Evolutionary conservation across 2,113 vertebrate genomes (phyloP), one percentile per base, ranked within the genome.

Genomic region (Tenrec ecaudatus): DNA sequence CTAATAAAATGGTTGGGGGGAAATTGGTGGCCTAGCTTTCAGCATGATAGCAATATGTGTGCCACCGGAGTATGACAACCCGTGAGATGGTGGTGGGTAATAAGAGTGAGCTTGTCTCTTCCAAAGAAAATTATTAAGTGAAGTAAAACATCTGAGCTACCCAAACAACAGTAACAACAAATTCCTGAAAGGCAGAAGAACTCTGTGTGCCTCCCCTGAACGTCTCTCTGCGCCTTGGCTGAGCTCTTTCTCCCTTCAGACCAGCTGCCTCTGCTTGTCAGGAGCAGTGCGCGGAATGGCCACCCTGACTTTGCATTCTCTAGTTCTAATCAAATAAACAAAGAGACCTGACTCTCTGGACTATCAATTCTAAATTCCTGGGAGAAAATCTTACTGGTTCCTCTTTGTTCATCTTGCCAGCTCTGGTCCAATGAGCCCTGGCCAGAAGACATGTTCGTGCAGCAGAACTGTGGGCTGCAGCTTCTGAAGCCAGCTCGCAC

Each of bases 291-390:
- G 69, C 69, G 38, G 91, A 83, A 91, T 86, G 22, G 38, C 40
- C 33, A 58, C 27, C 16, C 1, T 90, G 75, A 92, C 68, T 64
- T 82, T 89, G 27, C n/a, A 71, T 66, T 36, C 82, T 75, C 57
- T 2, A 85, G 25, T 87, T 86, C 31, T 57, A 90, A 38, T 80
- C 53, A 86, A 62, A 92, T 20, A 36, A 12, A 43, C 40, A 90
- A 23, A 66, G 2, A n/a, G 22, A 20, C 20, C 82, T 88, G 66
- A 89, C 66, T 31, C 31, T 60, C 15, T 69, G 60, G 57, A 71
- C 76, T 95, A 43, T 62, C 33, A 62, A 68, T 83, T 94, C 6
- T 43, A 88, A 79, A 88, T 95, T 95, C 80, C 92, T 94, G 23
- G n/a, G 53, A 81, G 76, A 12, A 27, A 71, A 93, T 17, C 80